Percentiles rank a stretch among this genome's conserved stretches.
Conservation (phyloP, 2,888 invertebrate species). For the Archaeoteleia sp. region DNA sequence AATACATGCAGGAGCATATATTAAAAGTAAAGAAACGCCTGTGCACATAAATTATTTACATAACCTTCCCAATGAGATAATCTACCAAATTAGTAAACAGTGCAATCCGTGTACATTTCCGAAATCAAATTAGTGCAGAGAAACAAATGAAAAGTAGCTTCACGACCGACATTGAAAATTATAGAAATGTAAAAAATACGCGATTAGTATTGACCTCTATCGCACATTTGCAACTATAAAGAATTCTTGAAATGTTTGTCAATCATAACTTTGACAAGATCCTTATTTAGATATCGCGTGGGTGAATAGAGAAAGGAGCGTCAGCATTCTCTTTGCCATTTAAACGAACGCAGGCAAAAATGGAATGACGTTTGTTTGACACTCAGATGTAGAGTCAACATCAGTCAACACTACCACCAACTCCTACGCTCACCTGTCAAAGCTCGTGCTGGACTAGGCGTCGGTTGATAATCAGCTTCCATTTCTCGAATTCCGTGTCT, state of each 20-base stretch:
- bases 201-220: too few species aligned
- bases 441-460: slow-evolving; percentile 71
- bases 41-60: too few species aligned
- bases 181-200: too few species aligned
- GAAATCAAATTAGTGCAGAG: too few species aligned
- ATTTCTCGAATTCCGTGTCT: slow-evolving; percentile 55
- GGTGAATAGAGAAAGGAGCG: slow-evolving; percentile 7
- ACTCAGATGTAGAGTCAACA: slow-evolving; percentile 53
- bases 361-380: slow-evolving; percentile 55
- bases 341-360: slow-evolving; percentile 15
- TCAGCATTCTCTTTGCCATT: slow-evolving; percentile 12
- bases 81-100: too few species aligned
- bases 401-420: slow-evolving; percentile 51
- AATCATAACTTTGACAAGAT: not conserved
- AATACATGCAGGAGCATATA: too few species aligned
- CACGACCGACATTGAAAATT: too few species aligned
- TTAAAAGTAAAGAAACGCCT: too few species aligned
- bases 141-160: too few species aligned
- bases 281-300: not conserved
- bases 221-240: too few species aligned
- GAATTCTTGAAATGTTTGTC: not conserved
- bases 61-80: too few species aligned
- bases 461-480: slow-evolving; percentile 74
- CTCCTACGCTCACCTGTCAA: slow-evolving; percentile 69
- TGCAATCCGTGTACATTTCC: too few species aligned